Evolutionary conservation across 1,140 invertebrate species (phyloP).

Genomic region (Leptoteleia sp.): DNA sequence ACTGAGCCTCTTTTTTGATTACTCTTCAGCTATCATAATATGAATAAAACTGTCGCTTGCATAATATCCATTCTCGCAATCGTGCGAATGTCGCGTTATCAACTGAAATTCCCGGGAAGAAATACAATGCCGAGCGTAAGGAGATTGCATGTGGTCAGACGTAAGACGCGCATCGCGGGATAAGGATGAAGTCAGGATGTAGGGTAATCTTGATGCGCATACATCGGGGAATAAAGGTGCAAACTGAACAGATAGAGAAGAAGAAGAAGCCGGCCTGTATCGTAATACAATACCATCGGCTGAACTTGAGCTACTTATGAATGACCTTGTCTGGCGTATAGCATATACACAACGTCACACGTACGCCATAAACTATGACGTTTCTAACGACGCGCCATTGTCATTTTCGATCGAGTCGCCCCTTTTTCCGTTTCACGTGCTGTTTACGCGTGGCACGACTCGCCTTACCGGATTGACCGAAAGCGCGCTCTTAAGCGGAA

Average conservation of each 20-base stretch:
- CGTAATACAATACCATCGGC: slow-evolving; percentile 77
- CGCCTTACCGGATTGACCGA: too few species aligned
- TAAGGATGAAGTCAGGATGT: slow-evolving; percentile 38
- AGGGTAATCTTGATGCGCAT: slow-evolving; percentile 48
- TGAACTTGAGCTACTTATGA: slow-evolving; percentile 79
- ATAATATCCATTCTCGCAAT: slow-evolving; percentile 5
- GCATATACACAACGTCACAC: slow-evolving; percentile 44
- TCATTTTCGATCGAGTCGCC: neutral
- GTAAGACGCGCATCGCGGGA: slow-evolving; percentile 24
- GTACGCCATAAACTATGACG: slow-evolving; percentile 57
- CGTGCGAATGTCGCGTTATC: slow-evolving; percentile 24
- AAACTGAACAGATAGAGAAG: slow-evolving; percentile 52
- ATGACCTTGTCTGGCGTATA: slow-evolving; percentile 74
- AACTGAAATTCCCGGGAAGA: slow-evolving; percentile 24
- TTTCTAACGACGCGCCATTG: slow-evolving; percentile 43
- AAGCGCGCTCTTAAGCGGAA: too few species aligned
- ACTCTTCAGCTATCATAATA: too few species aligned
- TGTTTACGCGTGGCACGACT: too few species aligned
- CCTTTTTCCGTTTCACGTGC: slow-evolving; percentile 23
- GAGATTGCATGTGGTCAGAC: slow-evolving; percentile 37
- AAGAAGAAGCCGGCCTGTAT: slow-evolving; percentile 64
- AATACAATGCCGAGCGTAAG: slow-evolving; percentile 21
- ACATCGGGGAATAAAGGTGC: slow-evolving; percentile 49
- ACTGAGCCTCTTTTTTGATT: too few species aligned
- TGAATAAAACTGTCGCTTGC: too few species aligned